These are phyloP conservation scores for Myiopsitta monachus DNA, from an alignment of 2,113 vertebrate genomes.

Conservation along the genomic window DNA sequence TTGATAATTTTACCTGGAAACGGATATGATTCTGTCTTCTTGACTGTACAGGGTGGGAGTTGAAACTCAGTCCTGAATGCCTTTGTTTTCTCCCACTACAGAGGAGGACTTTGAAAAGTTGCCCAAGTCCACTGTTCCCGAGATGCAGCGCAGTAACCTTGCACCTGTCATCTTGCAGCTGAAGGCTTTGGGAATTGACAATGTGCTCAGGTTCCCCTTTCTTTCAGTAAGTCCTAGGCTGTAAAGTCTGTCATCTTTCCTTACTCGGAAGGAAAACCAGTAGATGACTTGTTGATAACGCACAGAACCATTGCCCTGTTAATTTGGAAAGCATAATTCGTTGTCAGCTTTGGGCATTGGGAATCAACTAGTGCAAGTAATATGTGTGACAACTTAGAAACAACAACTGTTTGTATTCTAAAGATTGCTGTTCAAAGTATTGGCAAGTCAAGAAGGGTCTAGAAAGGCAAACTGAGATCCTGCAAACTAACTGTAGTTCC, in stretches of 20 bases:
- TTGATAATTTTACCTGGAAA: background rate
- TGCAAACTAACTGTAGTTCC: background rate
- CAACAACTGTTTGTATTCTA: background rate
- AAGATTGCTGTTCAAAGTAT: background rate
- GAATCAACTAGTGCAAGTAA: background rate
- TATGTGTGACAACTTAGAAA: background rate
- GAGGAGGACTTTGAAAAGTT: conserved; percentile 96
- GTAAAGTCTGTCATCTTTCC: background rate
- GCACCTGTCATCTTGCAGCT: conserved; percentile 96
- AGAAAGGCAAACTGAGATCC: background rate
- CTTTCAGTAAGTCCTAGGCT: conserved; percentile 85
- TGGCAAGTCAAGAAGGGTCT: background rate
- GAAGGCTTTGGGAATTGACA: conserved; percentile 96
- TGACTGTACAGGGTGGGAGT: background rate
- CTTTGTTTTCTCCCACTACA: conserved; percentile 62
- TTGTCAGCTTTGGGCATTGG: background rate
- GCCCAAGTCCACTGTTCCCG: conserved; percentile 87
- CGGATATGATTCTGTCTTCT: rapidly evolving
- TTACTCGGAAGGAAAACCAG: background rate
- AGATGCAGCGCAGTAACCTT: conserved; percentile 97
- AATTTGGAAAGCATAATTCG: background rate
- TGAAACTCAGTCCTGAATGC: background rate
- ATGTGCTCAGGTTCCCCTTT: conserved; percentile 96
- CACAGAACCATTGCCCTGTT: background rate
- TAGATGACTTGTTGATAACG: background rate